phyloP scores from a whole-genome alignment of 2,888 invertebrate species.

The Aphidius colemani region DNA sequence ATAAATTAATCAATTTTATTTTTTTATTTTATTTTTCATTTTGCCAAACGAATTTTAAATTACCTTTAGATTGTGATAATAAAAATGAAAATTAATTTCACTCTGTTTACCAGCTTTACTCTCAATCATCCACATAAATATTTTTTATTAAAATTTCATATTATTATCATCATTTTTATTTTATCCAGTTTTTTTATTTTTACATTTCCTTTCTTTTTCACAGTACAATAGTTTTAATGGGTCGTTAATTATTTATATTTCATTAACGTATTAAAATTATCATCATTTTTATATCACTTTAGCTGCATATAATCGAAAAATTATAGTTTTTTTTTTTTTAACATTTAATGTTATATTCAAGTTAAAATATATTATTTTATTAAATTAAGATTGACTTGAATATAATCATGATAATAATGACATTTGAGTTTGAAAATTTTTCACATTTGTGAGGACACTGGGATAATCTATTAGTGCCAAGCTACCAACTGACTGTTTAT shows the following conservation, averaged over 20 bases:
- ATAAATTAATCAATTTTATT: constrained; percentile 33
- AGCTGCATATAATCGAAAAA: too few species aligned
- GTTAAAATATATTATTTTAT: too few species aligned
- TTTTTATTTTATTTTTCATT: constrained; percentile 16
- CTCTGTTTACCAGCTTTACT: constrained; percentile 9
- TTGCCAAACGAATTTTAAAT: constrained; percentile 22
- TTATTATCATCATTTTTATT: too few species aligned
- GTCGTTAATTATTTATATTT: constrained; percentile 19
- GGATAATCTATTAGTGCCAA: too few species aligned
- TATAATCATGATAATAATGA: too few species aligned
- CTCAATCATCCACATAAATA: constrained; percentile 3
- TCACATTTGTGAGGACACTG: too few species aligned
- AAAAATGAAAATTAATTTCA: constrained; percentile 27
- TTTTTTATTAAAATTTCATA: not conserved
- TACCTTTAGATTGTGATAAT: constrained; percentile 27
- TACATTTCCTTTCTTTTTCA: not conserved
- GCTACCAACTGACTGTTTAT: too few species aligned
- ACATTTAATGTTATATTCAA: not conserved
- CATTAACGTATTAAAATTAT: not conserved
- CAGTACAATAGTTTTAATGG: not conserved
- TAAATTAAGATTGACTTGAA: too few species aligned
- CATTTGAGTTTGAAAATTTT: too few species aligned
- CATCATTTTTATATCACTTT: not conserved
- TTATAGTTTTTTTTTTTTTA: not conserved
- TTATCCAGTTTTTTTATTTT: constrained; percentile 2